Conservation (phyloP, 2,797 vertebrate species). For the Paramormyrops hopkinsi region DNA sequence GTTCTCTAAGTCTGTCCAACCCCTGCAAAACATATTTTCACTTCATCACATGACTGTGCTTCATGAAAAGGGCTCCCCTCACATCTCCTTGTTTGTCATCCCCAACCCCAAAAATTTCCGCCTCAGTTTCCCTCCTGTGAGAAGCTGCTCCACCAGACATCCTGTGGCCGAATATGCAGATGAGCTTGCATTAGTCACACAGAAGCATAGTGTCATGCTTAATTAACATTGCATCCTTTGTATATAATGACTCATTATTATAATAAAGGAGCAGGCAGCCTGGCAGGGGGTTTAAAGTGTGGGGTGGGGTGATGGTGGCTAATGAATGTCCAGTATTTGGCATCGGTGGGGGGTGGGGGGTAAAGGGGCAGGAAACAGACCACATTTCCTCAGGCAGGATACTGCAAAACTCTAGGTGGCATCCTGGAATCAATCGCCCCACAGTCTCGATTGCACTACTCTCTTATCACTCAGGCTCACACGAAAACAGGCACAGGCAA, state of each 20-base stretch:
- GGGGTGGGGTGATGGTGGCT: conserved; percentile 20
- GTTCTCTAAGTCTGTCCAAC: not conserved
- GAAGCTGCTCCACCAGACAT: not conserved
- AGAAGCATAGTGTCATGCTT: conserved; percentile 43
- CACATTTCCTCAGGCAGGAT: conserved; percentile 66
- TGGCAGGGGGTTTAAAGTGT: not conserved
- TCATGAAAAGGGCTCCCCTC: not conserved
- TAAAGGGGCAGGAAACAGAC: conserved; percentile 52
- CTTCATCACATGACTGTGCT: not conserved
- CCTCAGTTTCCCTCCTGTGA: not conserved
- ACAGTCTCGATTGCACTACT: conserved; percentile 33
- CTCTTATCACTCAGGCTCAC: not conserved
- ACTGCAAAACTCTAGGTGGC: conserved; percentile 53
- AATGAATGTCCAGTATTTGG: conserved; percentile 39
- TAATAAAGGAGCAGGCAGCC: not conserved
- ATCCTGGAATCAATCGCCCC: conserved; percentile 57
- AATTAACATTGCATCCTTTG: not conserved
- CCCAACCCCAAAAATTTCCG: not conserved
- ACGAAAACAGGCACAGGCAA: not conserved
- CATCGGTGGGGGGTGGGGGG: conserved; percentile 33
- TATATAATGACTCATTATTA: conserved; percentile 11
- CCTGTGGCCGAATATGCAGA: not conserved
- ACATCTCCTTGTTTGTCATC: not conserved
- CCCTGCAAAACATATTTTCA: not conserved
- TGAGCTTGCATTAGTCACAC: conserved; percentile 24